These are phyloP conservation scores for Papilio demoleus DNA, from an alignment of 2,888 invertebrate species.

Conservation along the genomic window DNA sequence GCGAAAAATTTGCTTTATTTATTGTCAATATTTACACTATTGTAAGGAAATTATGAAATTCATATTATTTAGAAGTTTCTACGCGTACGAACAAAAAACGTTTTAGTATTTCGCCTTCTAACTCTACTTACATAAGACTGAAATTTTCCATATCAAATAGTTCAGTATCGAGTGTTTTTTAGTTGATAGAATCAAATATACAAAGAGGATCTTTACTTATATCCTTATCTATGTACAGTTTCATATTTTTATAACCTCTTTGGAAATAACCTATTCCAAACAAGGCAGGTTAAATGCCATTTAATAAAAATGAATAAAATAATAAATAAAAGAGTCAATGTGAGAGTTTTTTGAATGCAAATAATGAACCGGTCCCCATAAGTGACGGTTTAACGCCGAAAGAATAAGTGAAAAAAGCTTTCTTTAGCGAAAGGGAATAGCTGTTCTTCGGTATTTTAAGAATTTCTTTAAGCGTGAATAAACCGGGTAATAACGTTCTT, in stretches of 20 bases:
- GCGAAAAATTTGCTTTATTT: background rate
- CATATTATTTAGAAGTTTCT: background rate
- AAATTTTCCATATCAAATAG: too few species aligned
- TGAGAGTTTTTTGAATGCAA: slow-evolving; percentile 32
- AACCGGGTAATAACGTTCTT: slow-evolving; percentile 39
- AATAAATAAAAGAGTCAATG: background rate
- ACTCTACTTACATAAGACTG: too few species aligned
- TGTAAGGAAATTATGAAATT: background rate
- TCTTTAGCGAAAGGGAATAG: slow-evolving; percentile 34
- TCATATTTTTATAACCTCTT: background rate
- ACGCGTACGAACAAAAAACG: too few species aligned
- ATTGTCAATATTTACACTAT: too few species aligned
- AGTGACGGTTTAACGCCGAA: slow-evolving; percentile 34
- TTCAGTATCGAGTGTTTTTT: too few species aligned
- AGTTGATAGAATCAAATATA: too few species aligned
- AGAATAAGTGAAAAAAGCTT: slow-evolving; percentile 35
- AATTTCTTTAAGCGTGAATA: slow-evolving; percentile 39
- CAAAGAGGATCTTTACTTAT: too few species aligned
- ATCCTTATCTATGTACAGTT: too few species aligned
- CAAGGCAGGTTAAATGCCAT: background rate
- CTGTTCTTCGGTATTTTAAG: slow-evolving; percentile 37
- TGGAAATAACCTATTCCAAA: background rate
- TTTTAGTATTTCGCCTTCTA: too few species aligned
- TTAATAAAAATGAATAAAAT: background rate
- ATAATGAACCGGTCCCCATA: slow-evolving; percentile 34